Conservation (phyloP, 2,888 invertebrate species). For the Helobdella robusta region DNA sequence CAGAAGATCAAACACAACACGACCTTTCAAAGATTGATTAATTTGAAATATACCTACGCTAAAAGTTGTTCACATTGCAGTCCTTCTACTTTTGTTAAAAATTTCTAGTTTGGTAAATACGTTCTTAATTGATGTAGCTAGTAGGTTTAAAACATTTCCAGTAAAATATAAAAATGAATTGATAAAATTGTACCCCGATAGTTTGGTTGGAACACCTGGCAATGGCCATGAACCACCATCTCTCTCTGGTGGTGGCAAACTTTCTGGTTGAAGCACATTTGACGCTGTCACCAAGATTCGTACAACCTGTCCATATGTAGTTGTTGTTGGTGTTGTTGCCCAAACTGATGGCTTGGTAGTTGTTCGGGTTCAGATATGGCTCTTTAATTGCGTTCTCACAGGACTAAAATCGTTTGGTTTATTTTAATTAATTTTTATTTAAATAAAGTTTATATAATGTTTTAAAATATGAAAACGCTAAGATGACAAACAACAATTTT, state of each 20-base stretch:
- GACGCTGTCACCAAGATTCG: neutral
- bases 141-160: too few species aligned
- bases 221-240: slow-evolving; percentile 89
- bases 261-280: slow-evolving; percentile 49
- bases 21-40: too few species aligned
- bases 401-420: neutral
- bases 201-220: slow-evolving; percentile 58
- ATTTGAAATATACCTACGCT: too few species aligned
- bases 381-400: slow-evolving; percentile 11
- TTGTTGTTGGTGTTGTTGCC: neutral
- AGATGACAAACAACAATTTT: neutral
- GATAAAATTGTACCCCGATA: neutral
- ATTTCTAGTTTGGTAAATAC: too few species aligned
- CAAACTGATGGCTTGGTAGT: neutral
- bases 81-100: too few species aligned
- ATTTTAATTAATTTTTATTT: neutral
- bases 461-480: neutral
- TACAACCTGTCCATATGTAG: slow-evolving; percentile 12
- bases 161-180: neutral
- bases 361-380: slow-evolving; percentile 11
- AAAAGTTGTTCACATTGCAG: too few species aligned
- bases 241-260: slow-evolving; percentile 69
- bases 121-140: too few species aligned
- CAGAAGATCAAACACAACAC: too few species aligned
- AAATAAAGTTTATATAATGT: neutral